Evolutionary conservation across 2,888 invertebrate genomes (phyloP).

Genomic region (Eupeodes luniger): DNA sequence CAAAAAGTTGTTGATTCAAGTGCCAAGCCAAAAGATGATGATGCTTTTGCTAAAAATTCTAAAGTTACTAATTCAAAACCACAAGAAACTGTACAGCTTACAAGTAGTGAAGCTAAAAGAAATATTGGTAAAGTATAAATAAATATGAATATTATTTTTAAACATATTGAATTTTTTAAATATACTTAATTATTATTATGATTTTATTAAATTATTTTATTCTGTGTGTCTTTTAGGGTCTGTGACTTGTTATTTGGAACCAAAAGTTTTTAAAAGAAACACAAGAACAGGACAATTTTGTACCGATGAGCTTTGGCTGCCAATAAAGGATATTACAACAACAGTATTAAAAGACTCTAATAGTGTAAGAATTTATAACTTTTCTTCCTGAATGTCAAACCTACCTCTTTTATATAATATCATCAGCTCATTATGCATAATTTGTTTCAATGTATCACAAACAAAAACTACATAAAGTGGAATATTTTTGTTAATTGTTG

Average conservation of each 20-base stretch:
- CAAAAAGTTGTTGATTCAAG: constrained; percentile 80
- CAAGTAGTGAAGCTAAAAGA: constrained; percentile 82
- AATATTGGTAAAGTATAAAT: constrained; percentile 80
- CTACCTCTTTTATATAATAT: too few species aligned
- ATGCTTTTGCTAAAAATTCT: constrained; percentile 20
- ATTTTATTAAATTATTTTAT: too few species aligned
- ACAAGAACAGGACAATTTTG: constrained; percentile 80
- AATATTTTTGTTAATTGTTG: constrained; percentile 19
- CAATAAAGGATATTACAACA: constrained; percentile 83
- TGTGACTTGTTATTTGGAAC: constrained; percentile 84
- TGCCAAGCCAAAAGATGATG: constrained; percentile 57
- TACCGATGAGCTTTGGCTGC: constrained; percentile 83
- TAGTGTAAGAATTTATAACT: constrained; percentile 62
- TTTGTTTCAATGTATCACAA: too few species aligned
- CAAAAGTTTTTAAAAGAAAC: constrained; percentile 83
- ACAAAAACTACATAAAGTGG: not conserved
- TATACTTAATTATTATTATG: too few species aligned
- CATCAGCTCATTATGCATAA: too few species aligned
- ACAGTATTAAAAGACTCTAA: constrained; percentile 79
- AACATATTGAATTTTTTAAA: too few species aligned
- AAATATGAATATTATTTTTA: too few species aligned
- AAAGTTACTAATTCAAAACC: constrained; percentile 53
- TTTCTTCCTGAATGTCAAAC: too few species aligned
- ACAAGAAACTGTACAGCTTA: constrained; percentile 80
- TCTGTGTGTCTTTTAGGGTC: constrained; percentile 79